phyloP scores from a whole-genome alignment of 2,888 invertebrate species.

The Bugulina stolonifera region DNA sequence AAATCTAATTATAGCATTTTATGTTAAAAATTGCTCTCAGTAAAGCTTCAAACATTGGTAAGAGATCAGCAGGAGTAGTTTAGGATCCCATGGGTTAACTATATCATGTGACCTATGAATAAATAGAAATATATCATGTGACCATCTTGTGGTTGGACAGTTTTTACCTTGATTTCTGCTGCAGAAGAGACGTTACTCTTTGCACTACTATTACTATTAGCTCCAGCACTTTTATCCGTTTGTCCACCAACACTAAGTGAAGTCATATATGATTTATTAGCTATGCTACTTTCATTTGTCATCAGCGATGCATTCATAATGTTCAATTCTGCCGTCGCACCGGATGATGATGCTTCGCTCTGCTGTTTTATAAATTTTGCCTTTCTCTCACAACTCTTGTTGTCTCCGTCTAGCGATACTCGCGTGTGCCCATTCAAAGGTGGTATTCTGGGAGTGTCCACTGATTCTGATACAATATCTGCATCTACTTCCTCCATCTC shows the following conservation, averaged over 20 bases:
- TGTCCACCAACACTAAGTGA: neutral
- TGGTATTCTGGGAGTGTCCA: neutral
- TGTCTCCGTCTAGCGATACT: neutral
- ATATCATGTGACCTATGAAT: no score
- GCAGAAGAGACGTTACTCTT: neutral
- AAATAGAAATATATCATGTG: no score
- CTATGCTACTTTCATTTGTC: constrained; percentile 16
- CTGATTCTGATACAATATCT: neutral
- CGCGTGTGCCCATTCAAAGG: neutral
- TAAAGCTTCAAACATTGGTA: no score
- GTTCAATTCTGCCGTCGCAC: constrained; percentile 15
- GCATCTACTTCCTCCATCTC: neutral
- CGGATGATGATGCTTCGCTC: constrained; percentile 17
- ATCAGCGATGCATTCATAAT: constrained; percentile 17
- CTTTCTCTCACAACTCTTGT: no score
- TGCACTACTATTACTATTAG: neutral
- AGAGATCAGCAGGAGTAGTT: no score
- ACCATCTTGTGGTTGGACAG: no score
- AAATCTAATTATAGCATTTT: no score
- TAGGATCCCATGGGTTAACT: no score
- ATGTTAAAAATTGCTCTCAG: no score
- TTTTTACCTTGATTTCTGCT: neutral
- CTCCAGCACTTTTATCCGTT: constrained; percentile 19
- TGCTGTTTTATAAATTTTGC: constrained; percentile 6
- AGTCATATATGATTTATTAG: neutral